phyloP scores from a whole-genome alignment of 2,888 invertebrate genomes.

The Drosophila kokeensis region DNA sequence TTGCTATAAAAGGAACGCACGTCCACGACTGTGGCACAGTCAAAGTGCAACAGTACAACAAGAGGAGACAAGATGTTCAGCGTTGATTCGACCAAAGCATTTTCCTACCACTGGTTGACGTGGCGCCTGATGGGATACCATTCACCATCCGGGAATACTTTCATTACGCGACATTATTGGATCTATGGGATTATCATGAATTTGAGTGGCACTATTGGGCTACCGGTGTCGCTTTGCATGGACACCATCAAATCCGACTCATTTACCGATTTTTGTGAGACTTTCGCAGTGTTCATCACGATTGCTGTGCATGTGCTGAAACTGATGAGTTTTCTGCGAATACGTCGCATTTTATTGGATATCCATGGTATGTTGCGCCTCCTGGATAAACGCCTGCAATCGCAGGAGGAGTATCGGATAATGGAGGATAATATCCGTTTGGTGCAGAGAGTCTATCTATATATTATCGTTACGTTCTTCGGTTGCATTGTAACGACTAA shows the following conservation, averaged over 20 bases:
- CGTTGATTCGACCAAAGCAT: conserved; percentile 61
- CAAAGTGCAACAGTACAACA: neutral
- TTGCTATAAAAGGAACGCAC: conserved; percentile 19
- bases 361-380: conserved; percentile 56
- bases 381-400: conserved; percentile 67
- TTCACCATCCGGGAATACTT: conserved; percentile 42
- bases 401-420: conserved; percentile 48
- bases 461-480: neutral
- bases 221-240: conserved; percentile 58
- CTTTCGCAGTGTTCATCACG: conserved; percentile 59
- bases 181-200: conserved; percentile 61
- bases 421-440: conserved; percentile 44
- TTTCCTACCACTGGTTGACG: conserved; percentile 75
- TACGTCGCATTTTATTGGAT: conserved; percentile 52
- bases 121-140: conserved; percentile 75
- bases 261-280: conserved; percentile 70
- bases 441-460: conserved; percentile 43
- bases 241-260: conserved; percentile 56
- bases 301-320: conserved; percentile 68
- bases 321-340: conserved; percentile 55
- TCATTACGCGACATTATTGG: conserved; percentile 61
- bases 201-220: conserved; percentile 34
- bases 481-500: conserved; percentile 6
- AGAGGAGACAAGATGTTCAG: conserved; percentile 14
- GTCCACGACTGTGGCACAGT: neutral